A percentile compares a stretch with the other conserved stretches of the same genome.
Conservation (phyloP, 2,888 invertebrate species). For the Cryptophagus acutangulus region DNA sequence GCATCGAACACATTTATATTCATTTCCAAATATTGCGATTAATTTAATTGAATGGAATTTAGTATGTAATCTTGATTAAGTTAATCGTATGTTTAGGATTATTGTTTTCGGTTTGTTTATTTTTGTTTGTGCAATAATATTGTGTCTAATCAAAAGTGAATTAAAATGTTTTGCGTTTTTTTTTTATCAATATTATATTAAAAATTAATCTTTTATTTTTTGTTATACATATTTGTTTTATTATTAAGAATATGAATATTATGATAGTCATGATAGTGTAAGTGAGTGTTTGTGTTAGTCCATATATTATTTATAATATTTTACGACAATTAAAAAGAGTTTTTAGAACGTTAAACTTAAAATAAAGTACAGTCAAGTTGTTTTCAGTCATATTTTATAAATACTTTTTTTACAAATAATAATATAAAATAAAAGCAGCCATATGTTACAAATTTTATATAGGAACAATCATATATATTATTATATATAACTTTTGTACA, state of each 20-base stretch:
- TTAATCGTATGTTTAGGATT: no score
- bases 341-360: not conserved
- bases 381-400: conserved; percentile 18
- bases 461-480: conserved; percentile 27
- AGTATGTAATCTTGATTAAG: no score
- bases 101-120: no score
- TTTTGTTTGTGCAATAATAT: conserved; percentile 10
- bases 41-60: not conserved
- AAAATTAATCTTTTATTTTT: not conserved
- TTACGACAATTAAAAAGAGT: conserved; percentile 11
- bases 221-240: conserved; percentile 12
- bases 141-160: no score
- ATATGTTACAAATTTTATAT: conserved; percentile 30
- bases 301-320: conserved; percentile 18
- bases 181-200: conserved; percentile 1
- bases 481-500: conserved; percentile 32
- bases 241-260: conserved; percentile 9
- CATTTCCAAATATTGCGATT: not conserved
- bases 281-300: conserved; percentile 21
- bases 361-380: conserved; percentile 16
- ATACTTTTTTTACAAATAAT: conserved; percentile 18
- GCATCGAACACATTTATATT: not conserved
- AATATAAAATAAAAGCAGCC: conserved; percentile 21
- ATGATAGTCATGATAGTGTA: conserved; percentile 10
- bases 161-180: no score